Conservation (phyloP, 2,888 invertebrate genomes). For the Caradrina kadenii region DNA sequence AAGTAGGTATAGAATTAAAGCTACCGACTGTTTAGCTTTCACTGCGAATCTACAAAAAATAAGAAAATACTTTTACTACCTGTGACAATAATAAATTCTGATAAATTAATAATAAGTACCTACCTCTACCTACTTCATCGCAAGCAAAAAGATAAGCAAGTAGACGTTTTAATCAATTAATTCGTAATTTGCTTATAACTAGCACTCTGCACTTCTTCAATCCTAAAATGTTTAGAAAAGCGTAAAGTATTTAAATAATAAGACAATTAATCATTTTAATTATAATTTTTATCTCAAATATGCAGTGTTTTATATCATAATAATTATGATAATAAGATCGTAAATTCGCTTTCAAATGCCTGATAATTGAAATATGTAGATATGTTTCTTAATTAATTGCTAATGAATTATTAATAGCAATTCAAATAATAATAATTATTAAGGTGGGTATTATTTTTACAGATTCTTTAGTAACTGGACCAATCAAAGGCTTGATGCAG, state of each 20-base stretch:
- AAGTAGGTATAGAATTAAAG: too few relatives aligned
- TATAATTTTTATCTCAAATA: constrained; percentile 30
- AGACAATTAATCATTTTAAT: constrained; percentile 27
- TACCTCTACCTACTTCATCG: too few relatives aligned
- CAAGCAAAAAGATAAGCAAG: too few relatives aligned
- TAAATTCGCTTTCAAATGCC: constrained; percentile 22
- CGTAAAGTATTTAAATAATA: constrained; percentile 26
- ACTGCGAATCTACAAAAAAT: too few relatives aligned
- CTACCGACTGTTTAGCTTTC: too few relatives aligned
- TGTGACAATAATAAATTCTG: too few relatives aligned
- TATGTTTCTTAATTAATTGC: background rate
- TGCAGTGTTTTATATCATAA: constrained; percentile 4
- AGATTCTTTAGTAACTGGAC: too few relatives aligned
- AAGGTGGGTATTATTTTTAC: too few relatives aligned
- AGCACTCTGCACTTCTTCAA: constrained; percentile 7
- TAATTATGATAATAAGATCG: constrained; percentile 17
- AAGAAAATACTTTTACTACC: too few relatives aligned
- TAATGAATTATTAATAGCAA: background rate
- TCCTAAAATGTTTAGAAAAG: constrained; percentile 27
- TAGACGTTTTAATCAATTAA: background rate
- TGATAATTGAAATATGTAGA: background rate
- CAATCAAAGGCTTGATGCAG: too few relatives aligned
- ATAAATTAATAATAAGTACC: too few relatives aligned
- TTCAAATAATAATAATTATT: too few relatives aligned
- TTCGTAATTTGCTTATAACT: constrained; percentile 5